phyloP scores from a whole-genome alignment of 2,888 invertebrate species.

The Plemyria rubiginata region DNA sequence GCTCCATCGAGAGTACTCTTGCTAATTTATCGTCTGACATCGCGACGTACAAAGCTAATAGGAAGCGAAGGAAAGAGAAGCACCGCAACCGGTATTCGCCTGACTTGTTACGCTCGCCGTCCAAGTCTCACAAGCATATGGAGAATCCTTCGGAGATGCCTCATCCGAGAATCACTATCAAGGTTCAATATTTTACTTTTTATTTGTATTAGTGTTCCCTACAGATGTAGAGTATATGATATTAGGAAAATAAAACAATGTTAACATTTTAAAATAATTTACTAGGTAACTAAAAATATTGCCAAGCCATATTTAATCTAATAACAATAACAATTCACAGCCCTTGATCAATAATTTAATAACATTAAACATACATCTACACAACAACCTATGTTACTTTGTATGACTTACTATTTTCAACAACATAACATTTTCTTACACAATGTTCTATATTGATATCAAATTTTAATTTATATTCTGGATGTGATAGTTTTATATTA shows the following conservation, averaged over 20 bases:
- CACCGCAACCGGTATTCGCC: slow-evolving; percentile 90
- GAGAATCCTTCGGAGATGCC: slow-evolving; percentile 81
- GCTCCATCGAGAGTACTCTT: slow-evolving; percentile 76
- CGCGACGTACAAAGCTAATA: slow-evolving; percentile 85
- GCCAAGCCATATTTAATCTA: slow-evolving; percentile 75
- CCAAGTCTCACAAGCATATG: slow-evolving; percentile 91
- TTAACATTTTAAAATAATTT: slow-evolving; percentile 56
- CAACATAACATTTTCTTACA: slow-evolving; percentile 27
- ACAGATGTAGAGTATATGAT: too few relatives aligned
- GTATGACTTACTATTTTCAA: slow-evolving; percentile 25
- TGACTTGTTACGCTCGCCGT: slow-evolving; percentile 86
- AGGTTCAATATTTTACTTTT: slow-evolving; percentile 77
- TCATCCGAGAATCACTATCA: slow-evolving; percentile 92
- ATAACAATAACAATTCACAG: slow-evolving; percentile 83
- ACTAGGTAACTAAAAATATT: slow-evolving; percentile 70
- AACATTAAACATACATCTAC: slow-evolving; percentile 45
- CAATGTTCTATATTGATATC: slow-evolving; percentile 21
- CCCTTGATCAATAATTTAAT: slow-evolving; percentile 69
- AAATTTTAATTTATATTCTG: slow-evolving; percentile 25
- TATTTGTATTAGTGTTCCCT: not conserved
- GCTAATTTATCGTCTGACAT: slow-evolving; percentile 80
- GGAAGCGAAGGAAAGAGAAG: slow-evolving; percentile 90
- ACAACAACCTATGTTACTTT: slow-evolving; percentile 37
- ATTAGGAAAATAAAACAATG: slow-evolving; percentile 16
- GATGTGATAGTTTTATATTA: slow-evolving; percentile 18